Conservation (phyloP, 1,140 invertebrate genomes). For the Drosophila obscura region DNA sequence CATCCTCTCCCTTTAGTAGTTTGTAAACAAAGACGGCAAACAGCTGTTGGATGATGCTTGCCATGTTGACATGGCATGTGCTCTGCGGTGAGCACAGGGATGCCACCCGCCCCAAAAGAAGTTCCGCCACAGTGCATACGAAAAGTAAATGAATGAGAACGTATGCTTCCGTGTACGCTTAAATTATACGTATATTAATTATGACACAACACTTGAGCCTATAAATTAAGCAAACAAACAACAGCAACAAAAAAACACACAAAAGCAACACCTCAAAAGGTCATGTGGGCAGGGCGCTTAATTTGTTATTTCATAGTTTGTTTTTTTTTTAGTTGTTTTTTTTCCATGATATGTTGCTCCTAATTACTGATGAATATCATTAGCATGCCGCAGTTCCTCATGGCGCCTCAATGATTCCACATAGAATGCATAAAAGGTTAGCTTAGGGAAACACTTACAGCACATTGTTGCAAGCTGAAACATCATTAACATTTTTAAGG, state of each 20-base stretch:
- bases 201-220: constrained; percentile 56
- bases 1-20: constrained; percentile 17
- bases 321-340: constrained; percentile 2
- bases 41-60: constrained; percentile 69
- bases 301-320: constrained; percentile 30
- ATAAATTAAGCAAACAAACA: constrained; percentile 47
- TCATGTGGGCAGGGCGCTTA: constrained; percentile 54
- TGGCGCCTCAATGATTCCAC: constrained; percentile 51
- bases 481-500: constrained; percentile 14
- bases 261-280: constrained; percentile 54
- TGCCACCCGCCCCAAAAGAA: constrained; percentile 18
- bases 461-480: constrained; percentile 10
- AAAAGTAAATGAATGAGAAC: constrained; percentile 45
- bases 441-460: neutral
- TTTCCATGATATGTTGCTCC: constrained; percentile 41
- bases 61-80: constrained; percentile 14
- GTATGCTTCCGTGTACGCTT: constrained; percentile 23
- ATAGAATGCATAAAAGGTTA: constrained; percentile 9
- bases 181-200: constrained; percentile 46
- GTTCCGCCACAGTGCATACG: constrained; percentile 54
- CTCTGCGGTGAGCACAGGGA: constrained; percentile 12
- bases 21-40: constrained; percentile 69
- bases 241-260: constrained; percentile 1
- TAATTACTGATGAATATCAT: constrained; percentile 51
- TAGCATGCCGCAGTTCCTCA: constrained; percentile 60